phyloP scores from a whole-genome alignment of 2,113 vertebrate species.

The Pholis gunnellus region DNA sequence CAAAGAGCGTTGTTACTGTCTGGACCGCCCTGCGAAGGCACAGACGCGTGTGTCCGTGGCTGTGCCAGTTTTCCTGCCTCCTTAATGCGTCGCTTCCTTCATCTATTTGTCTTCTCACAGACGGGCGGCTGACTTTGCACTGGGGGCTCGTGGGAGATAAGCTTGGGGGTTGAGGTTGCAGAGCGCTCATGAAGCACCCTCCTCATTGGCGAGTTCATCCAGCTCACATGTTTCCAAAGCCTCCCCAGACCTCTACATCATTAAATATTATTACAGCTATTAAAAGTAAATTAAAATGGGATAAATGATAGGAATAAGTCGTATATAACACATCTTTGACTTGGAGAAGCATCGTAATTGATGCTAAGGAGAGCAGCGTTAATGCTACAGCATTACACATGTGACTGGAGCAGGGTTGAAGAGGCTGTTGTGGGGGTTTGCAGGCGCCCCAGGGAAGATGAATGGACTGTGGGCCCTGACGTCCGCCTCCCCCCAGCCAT shows the following conservation, averaged over 20 bases:
- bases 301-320: constrained; percentile 24
- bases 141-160: constrained; percentile 61
- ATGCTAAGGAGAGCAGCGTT: constrained; percentile 27
- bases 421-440: constrained; percentile 22
- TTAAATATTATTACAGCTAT: constrained; percentile 28
- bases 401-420: constrained; percentile 1
- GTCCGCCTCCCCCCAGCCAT: constrained; percentile 18
- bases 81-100: constrained; percentile 74
- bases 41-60: constrained; percentile 47
- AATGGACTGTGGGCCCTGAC: constrained; percentile 50
- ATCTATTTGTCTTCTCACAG: constrained; percentile 76
- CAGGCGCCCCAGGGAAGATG: constrained; percentile 39
- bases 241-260: constrained; percentile 32
- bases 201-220: constrained; percentile 29
- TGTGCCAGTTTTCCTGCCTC: constrained; percentile 58
- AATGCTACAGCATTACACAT: not conserved
- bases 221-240: constrained; percentile 47
- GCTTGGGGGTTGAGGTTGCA: constrained; percentile 28
- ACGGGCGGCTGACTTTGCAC: constrained; percentile 55
- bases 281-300: constrained; percentile 8
- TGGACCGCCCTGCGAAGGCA: constrained; percentile 56
- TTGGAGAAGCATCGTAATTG: not conserved
- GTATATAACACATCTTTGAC: constrained; percentile 17
- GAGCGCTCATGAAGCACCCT: constrained; percentile 49
- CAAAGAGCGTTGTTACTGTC: constrained; percentile 56